Percentiles rank a stretch among this genome's conserved stretches.
Conservation (phyloP, 2,888 invertebrate species). For the Urechis unicinctus region DNA sequence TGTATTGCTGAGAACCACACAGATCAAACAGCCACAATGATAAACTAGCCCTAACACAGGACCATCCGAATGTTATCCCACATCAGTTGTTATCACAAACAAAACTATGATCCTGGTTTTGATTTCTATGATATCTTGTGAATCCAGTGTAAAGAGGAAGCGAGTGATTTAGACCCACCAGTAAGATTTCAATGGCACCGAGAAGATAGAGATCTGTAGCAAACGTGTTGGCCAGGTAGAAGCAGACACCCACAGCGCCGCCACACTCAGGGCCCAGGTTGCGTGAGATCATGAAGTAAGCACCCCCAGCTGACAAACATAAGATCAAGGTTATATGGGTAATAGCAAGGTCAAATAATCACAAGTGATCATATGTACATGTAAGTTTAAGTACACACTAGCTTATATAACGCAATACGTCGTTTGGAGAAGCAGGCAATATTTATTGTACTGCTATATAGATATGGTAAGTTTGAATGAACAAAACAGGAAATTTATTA, state of each 20-base stretch:
- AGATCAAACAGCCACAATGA: too few species aligned
- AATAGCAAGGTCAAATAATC: background rate
- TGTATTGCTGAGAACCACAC: conserved; percentile 22
- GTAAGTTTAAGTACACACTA: conserved; percentile 1
- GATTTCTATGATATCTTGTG: too few species aligned
- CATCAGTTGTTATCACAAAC: background rate
- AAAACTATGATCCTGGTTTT: too few species aligned
- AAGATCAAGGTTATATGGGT: background rate
- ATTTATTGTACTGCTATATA: too few species aligned
- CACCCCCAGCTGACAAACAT: conserved; percentile 21
- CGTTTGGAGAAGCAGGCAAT: background rate
- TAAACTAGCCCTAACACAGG: background rate
- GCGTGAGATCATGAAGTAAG: conserved; percentile 31
- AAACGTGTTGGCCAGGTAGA: conserved; percentile 30
- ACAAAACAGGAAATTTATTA: too few species aligned
- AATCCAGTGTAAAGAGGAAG: background rate
- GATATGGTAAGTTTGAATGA: too few species aligned
- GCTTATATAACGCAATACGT: background rate
- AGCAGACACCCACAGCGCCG: conserved; percentile 28
- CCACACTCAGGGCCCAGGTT: conserved; percentile 30
- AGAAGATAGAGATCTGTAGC: conserved; percentile 27
- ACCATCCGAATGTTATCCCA: too few species aligned
- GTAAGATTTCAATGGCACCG: conserved; percentile 26
- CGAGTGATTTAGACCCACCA: conserved; percentile 16
- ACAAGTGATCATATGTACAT: conserved; percentile 4